A percentile compares a stretch with the other conserved stretches of the same genome.
Evolutionary conservation across 2,888 invertebrate species (phyloP).

Genomic region (Sipunculus nudus): DNA sequence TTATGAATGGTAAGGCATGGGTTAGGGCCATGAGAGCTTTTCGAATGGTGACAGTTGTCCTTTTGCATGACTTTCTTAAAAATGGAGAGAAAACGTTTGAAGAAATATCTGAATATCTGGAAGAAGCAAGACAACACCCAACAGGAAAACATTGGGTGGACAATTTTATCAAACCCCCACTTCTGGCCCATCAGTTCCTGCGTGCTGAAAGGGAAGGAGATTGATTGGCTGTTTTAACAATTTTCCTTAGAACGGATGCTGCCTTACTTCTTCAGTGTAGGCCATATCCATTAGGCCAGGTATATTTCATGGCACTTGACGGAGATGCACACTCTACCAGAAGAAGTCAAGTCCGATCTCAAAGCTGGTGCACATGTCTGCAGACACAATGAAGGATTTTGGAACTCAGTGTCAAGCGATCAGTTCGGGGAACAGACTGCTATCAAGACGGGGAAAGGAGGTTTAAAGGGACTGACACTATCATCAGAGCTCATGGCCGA

Average conservation of each 20-base stretch:
- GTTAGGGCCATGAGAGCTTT: neutral
- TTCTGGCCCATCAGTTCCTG: neutral
- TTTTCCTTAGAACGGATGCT: neutral
- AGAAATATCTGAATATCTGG: neutral
- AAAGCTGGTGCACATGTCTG: conserved; percentile 1
- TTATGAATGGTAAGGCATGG: conserved; percentile 3
- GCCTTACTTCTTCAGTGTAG: conserved; percentile 2
- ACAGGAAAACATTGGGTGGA: conserved; percentile 8
- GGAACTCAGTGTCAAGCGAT: conserved; percentile 1
- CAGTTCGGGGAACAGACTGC: conserved; percentile 8
- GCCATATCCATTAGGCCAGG: conserved; percentile 3
- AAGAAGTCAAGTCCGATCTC: neutral
- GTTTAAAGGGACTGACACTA: conserved; percentile 3
- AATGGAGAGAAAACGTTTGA: conserved; percentile 1
- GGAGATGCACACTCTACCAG: neutral
- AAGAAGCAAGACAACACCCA: conserved; percentile 9
- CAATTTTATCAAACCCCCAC: conserved; percentile 1
- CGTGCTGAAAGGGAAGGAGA: conserved; percentile 5
- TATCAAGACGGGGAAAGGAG: conserved; percentile 4
- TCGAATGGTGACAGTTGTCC: neutral
- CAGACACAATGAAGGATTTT: conserved; percentile 3
- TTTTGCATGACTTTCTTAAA: neutral
- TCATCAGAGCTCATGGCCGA: conserved; percentile 1
- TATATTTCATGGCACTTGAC: neutral
- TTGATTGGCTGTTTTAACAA: conserved; percentile 4